A percentile compares a stretch with the other conserved stretches of the same genome.
Conservation (phyloP, 2,797 vertebrate species). For the Paedocypris micromegethes region DNA sequence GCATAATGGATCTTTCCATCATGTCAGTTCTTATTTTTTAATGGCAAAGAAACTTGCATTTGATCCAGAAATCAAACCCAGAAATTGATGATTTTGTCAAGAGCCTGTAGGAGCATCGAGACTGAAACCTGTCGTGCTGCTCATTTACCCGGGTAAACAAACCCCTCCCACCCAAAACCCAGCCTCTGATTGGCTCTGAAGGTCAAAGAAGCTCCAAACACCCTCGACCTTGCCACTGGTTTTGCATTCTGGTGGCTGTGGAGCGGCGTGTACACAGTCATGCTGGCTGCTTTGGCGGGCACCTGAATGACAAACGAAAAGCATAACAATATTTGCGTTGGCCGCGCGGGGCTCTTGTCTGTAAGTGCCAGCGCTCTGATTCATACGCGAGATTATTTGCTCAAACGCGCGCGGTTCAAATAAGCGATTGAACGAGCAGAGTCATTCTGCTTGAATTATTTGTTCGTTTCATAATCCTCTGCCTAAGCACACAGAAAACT, state of each 20-base stretch:
- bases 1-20: no score
- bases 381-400: slow-evolving; percentile 75
- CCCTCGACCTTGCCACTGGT: slow-evolving; percentile 44
- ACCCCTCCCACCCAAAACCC: slow-evolving; percentile 59
- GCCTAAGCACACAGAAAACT: slow-evolving; percentile 76
- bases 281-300: slow-evolving; percentile 71
- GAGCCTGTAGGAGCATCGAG: slow-evolving; percentile 2
- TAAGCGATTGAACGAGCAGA: slow-evolving; percentile 72
- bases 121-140: slow-evolving; percentile 15
- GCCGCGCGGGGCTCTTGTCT: slow-evolving; percentile 52
- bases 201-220: slow-evolving; percentile 37
- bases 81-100: no score
- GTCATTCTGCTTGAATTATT: slow-evolving; percentile 74
- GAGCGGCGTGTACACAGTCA: slow-evolving; percentile 65
- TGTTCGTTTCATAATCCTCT: slow-evolving; percentile 75
- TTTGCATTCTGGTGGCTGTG: slow-evolving; percentile 46
- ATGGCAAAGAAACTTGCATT: no score
- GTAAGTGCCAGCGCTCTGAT: slow-evolving; percentile 59
- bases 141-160: slow-evolving; percentile 55
- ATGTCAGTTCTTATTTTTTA: no score
- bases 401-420: slow-evolving; percentile 77
- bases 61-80: no score
- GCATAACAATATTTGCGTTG: slow-evolving; percentile 60
- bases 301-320: slow-evolving; percentile 67
- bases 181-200: slow-evolving; percentile 37